phyloP scores from a whole-genome alignment of 2,888 invertebrate genomes.

The Scaptodrosophila latifasciaeformis region DNA sequence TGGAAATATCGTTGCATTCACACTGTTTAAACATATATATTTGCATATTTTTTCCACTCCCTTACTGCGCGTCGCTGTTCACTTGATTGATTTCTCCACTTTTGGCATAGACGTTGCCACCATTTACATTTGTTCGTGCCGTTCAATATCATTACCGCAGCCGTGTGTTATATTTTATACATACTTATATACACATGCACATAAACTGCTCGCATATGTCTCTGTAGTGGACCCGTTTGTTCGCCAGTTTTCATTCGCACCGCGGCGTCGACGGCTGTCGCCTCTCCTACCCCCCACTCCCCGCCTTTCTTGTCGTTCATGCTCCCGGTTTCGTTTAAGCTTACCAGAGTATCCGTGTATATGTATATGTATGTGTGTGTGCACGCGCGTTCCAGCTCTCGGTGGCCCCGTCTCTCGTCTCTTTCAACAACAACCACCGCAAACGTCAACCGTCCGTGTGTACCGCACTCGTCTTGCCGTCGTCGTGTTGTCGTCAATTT shows the following conservation, averaged over 20 bases:
- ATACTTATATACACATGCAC: constrained; percentile 21
- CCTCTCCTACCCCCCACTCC: too few species aligned
- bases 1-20: constrained; percentile 42
- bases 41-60: constrained; percentile 45
- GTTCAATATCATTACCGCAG: constrained; percentile 47
- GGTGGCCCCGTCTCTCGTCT: constrained; percentile 31
- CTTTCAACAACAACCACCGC: constrained; percentile 31
- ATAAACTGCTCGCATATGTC: constrained; percentile 24
- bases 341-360: constrained; percentile 23
- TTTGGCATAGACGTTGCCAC: constrained; percentile 34
- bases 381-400: constrained; percentile 61
- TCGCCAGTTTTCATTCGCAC: constrained; percentile 23
- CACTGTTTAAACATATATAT: constrained; percentile 32
- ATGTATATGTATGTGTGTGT: constrained; percentile 44
- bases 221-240: constrained; percentile 36
- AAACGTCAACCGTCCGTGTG: constrained; percentile 35
- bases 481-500: constrained; percentile 23
- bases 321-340: background rate
- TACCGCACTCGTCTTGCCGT: constrained; percentile 30
- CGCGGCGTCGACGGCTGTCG: constrained; percentile 11
- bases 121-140: constrained; percentile 33
- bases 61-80: constrained; percentile 30
- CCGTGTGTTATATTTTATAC: constrained; percentile 42
- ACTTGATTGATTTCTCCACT: constrained; percentile 65
- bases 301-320: too few species aligned